Percentiles rank a stretch among this genome's conserved stretches.
Conservation (phyloP, 1,140 invertebrate species). For the Nylanderia fulva region DNA sequence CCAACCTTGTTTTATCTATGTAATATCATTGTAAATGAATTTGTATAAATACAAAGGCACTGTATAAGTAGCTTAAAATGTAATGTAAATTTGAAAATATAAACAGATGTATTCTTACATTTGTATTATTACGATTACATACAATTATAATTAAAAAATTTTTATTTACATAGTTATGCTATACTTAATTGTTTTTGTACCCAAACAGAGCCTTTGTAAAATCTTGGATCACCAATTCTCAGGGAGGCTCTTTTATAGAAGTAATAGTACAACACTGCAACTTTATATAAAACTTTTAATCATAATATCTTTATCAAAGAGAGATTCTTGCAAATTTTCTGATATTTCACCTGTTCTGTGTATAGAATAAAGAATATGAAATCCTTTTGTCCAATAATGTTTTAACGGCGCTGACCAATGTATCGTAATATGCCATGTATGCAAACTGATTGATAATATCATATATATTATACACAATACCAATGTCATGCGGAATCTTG, state of each 20-base stretch:
- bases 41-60: constrained; percentile 21
- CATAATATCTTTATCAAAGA: constrained; percentile 33
- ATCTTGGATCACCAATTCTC: constrained; percentile 90
- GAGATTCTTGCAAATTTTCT: neutral
- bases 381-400: constrained; percentile 86
- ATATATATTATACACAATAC: constrained; percentile 87
- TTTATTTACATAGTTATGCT: constrained; percentile 61
- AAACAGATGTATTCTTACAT: constrained; percentile 52
- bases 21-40: constrained; percentile 33
- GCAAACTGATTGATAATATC: constrained; percentile 86
- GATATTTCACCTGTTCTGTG: constrained; percentile 87
- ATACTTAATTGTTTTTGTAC: constrained; percentile 87
- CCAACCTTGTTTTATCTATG: neutral
- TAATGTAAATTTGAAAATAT: constrained; percentile 10
- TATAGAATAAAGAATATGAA: constrained; percentile 87
- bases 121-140: neutral
- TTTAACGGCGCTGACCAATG: constrained; percentile 86
- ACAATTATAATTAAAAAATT: neutral
- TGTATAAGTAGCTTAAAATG: constrained; percentile 25
- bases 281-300: constrained; percentile 80
- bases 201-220: constrained; percentile 91
- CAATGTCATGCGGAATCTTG: constrained; percentile 88
- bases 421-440: constrained; percentile 87
- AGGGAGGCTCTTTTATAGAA: constrained; percentile 90
- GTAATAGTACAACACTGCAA: constrained; percentile 91